Base-by-base conservation (phyloP, 2,113 vertebrate genomes). In the Scopus umbretta region DNA sequence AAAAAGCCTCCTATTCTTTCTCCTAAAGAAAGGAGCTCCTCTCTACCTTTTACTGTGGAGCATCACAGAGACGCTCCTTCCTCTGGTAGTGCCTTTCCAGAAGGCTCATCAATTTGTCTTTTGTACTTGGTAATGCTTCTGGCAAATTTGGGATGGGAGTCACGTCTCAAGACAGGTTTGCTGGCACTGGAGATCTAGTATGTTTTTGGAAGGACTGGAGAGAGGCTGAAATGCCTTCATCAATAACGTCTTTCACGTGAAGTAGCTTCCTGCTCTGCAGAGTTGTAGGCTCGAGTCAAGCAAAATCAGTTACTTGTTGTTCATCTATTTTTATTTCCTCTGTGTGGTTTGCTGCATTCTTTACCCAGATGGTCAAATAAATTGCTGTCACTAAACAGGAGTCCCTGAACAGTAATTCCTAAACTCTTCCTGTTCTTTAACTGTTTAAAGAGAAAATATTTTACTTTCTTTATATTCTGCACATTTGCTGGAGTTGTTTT, bases 301-400 rank as follows among this genome's bases (percentile, higher is more conserved):
- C 22, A 95, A 91, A 96, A 97, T 94, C 94, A 95, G 66, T 84
- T 86, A 61, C 74, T 97, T 87, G 88, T 96, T 96, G 90, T 95
- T 95, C 53, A 90, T 87, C 91, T 91, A 66, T 96, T 96, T 97
- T 95, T 94, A 86, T 97, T 97, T 94, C 80, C 78, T 97, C 80
- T 1, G 20, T 96, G 86, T 91, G 88, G 76, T 92, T 95, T 96
- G 66, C 84, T 94, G 74, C 62, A 88, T 96, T 97, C 91, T 96
- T 95, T 90, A 72, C 80, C 94, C 93, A 95, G 97, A 95, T 95
- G 96, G 89, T 94, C 91, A 86, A 90, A 97, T 96, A 95, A 97
- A 97, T 95, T 95, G 87, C 95, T 95, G 91, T 95, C 95, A 92
- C 85, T 96, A 82, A 96, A 95, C 93, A 91, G 74, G 74, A 96